A percentile compares a stretch with the other conserved stretches of the same genome.
Conservation (phyloP, 2,113 vertebrate species). For the Mastomys natalensis region DNA sequence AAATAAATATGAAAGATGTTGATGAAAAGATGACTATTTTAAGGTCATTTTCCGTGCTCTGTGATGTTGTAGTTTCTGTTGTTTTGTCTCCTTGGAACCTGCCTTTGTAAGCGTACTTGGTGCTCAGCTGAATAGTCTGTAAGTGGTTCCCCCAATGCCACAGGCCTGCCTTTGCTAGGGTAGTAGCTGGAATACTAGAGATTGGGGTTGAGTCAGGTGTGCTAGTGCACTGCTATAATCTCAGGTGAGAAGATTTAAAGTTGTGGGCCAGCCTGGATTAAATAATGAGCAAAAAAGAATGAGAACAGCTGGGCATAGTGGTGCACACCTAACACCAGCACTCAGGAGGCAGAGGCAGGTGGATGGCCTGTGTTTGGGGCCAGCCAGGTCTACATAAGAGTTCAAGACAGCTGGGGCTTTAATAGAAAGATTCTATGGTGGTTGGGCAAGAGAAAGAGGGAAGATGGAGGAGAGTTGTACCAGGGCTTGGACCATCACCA, state of each 20-base stretch:
- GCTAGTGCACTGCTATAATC: neutral
- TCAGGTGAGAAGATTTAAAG: neutral
- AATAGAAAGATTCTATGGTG: neutral
- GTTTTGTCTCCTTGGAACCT: slow-evolving; percentile 37
- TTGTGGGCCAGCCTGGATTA: neutral
- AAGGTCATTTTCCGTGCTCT: neutral
- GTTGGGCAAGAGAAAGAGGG: neutral
- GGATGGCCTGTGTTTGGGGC: neutral
- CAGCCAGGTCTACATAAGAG: neutral
- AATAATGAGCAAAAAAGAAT: neutral
- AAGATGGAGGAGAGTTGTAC: neutral
- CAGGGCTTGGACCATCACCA: neutral
- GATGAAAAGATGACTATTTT: neutral
- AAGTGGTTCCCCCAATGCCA: neutral
- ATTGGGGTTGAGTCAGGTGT: neutral
- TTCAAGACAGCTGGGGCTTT: neutral
- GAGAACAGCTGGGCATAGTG: neutral
- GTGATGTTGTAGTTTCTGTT: neutral
- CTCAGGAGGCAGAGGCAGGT: neutral
- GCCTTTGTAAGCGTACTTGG: neutral
- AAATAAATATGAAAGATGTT: neutral
- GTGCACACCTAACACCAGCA: neutral
- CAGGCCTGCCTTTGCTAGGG: neutral
- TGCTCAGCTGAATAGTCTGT: neutral
- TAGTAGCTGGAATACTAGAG: neutral